Base-by-base conservation (phyloP, 2,113 vertebrate species). In the Laticauda colubrina region DNA sequence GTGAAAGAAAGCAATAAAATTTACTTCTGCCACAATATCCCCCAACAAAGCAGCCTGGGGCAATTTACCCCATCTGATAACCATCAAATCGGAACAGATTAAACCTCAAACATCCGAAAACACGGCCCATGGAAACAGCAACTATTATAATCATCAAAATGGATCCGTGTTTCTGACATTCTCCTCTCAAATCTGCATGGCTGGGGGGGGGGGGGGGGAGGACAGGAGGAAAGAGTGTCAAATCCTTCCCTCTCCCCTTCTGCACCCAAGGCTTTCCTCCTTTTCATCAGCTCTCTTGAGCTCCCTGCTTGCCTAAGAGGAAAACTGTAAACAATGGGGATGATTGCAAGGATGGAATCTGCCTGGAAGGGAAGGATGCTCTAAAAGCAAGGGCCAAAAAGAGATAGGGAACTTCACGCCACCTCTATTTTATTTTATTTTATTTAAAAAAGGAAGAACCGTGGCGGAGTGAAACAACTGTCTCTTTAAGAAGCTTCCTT, bases 401-500 rank as follows among this genome's bases (percentile, higher is more conserved):
- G 34, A 18, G 69, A 81, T 18, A 81, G 18, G 69, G 69, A 81
- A 81, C 34, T 21, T 81, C 34, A 81, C 1, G 15, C 69, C 69
- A 8, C 3, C 34, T 81, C 9, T 81, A 75, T 39, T 75, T 75
- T 29, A 12, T 64, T 64, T n/a, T 51, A 48, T 48, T 48, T 48
- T 48, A 48, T 64, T 75, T 6, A 0, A 75, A 20, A 45, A n/a
- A 5, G 3, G 2, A 54, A 29, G 43, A 43, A 59, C 1, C 6
- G 21, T 21, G 15, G 24, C 3, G 0, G 7, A 9, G 7, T 12
- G 34, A n/a, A 61, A 24, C 5, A 3, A 3, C 87, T 89, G 55
- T 91, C 55, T 89, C 93, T 89, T 93, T 91, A 91, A 93, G 15
- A 24, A 12, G 43, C 43, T 34, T 89, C 39, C 90, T 18, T 69